Conservation (phyloP, 1,140 invertebrate species). For the Maconellicoccus hirsutus region DNA sequence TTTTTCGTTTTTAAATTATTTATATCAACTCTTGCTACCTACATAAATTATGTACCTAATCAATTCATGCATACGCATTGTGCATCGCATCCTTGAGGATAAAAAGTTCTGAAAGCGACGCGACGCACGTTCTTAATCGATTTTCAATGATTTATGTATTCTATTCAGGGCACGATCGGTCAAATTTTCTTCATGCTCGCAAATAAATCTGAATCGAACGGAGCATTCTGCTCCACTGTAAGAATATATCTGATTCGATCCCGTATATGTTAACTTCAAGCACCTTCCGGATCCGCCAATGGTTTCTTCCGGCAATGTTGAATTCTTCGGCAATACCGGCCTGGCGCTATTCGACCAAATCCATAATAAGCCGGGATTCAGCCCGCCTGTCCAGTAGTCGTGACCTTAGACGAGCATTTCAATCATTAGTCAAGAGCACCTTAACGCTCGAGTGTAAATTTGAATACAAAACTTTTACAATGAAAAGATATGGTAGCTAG, state of each 20-base stretch:
- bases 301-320: slow-evolving; percentile 37
- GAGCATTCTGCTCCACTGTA: slow-evolving; percentile 62
- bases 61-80: no score
- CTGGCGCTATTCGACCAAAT: slow-evolving; percentile 69
- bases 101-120: no score
- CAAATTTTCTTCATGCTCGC: slow-evolving; percentile 53
- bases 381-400: slow-evolving; percentile 67
- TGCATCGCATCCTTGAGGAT: no score
- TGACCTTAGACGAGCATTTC: slow-evolving; percentile 45
- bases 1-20: no score
- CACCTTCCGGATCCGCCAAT: slow-evolving; percentile 45
- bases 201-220: slow-evolving; percentile 50
- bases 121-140: neutral
- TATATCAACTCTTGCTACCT: neutral
- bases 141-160: slow-evolving; percentile 31
- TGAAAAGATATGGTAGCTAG: no score
- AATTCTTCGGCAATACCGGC: slow-evolving; percentile 45
- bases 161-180: slow-evolving; percentile 54
- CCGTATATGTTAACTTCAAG: slow-evolving; percentile 48
- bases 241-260: slow-evolving; percentile 45
- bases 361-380: slow-evolving; percentile 71
- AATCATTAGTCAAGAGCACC: no score
- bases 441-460: no score
- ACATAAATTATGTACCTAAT: no score
- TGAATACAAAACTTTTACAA: no score